Percentiles rank a stretch among this genome's conserved stretches.
Evolutionary conservation across 2,797 vertebrate genomes (phyloP).

Genomic region (Hippoglossus hippoglossus): DNA sequence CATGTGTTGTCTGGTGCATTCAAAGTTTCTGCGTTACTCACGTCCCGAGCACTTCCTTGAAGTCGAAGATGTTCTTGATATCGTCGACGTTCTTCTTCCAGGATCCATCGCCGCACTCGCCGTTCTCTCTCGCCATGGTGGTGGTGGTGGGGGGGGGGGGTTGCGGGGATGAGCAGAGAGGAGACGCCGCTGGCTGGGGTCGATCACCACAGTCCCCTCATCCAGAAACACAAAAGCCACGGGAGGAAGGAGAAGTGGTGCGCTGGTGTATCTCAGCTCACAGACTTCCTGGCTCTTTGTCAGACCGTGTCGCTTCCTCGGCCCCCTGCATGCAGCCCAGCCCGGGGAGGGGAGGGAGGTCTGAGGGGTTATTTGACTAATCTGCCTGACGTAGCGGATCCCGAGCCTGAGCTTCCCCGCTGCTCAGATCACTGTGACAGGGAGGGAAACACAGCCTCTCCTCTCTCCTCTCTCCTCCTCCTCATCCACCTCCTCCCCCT

Average conservation of each 20-base stretch:
- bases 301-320: slow-evolving; percentile 37
- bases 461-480: too few relatives aligned
- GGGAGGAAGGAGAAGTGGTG: slow-evolving; percentile 44
- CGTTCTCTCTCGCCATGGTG: slow-evolving; percentile 94
- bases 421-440: slow-evolving; percentile 64
- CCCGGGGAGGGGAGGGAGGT: slow-evolving; percentile 16
- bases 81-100: slow-evolving; percentile 98
- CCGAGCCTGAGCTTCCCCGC: slow-evolving; percentile 68
- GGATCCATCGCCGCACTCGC: slow-evolving; percentile 87
- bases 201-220: slow-evolving; percentile 48
- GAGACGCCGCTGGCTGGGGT: slow-evolving; percentile 38
- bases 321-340: slow-evolving; percentile 42
- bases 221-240: slow-evolving; percentile 3
- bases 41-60: slow-evolving; percentile 98
- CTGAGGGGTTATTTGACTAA: slow-evolving; percentile 74
- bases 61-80: slow-evolving; percentile 95
- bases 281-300: slow-evolving; percentile 37
- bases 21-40: slow-evolving; percentile 85
- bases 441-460: slow-evolving; percentile 57
- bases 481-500: slow-evolving; percentile 29
- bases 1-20: slow-evolving; percentile 3
- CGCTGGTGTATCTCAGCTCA: slow-evolving; percentile 36
- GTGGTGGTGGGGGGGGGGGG: background rate
- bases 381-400: slow-evolving; percentile 78
- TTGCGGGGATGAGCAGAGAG: too few relatives aligned